Percentiles rank a stretch among this genome's conserved stretches.
phyloP scores from a whole-genome alignment of 2,888 invertebrate genomes.

The Glyphotaelius pellucidus region DNA sequence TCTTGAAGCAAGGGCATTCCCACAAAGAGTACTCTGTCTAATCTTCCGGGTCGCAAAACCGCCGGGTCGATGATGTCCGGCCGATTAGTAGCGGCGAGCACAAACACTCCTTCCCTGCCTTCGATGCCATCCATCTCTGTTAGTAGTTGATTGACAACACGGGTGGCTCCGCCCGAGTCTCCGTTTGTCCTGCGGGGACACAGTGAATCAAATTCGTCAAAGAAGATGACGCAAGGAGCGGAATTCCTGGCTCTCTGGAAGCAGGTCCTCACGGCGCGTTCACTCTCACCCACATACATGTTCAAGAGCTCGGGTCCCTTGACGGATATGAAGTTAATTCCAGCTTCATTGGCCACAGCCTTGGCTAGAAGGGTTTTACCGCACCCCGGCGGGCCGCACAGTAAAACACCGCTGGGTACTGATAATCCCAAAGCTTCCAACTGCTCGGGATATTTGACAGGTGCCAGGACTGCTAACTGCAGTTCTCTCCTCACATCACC shows the following conservation, averaged over 20 bases:
- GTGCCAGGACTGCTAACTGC: conserved; percentile 93
- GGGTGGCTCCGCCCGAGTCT: conserved; percentile 83
- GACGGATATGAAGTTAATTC: conserved; percentile 98
- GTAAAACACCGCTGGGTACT: conserved; percentile 91
- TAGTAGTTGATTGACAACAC: conserved; percentile 97
- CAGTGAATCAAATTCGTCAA: conserved; percentile 97
- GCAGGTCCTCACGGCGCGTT: conserved; percentile 96
- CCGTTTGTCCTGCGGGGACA: conserved; percentile 92
- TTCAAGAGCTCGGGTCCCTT: conserved; percentile 98
- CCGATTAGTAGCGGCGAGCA: conserved; percentile 97
- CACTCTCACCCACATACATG: conserved; percentile 99
- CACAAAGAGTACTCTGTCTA: conserved; percentile 94
- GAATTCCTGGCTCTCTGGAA: conserved; percentile 97
- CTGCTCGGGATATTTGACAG: conserved; percentile 91
- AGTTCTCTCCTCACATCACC: conserved; percentile 92
- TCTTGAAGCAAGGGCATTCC: conserved; percentile 90
- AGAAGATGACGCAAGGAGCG: conserved; percentile 98
- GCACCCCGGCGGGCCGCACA: conserved; percentile 98
- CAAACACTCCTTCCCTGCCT: conserved; percentile 92
- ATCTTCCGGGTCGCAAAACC: conserved; percentile 90
- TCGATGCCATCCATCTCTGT: conserved; percentile 99
- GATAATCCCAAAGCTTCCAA: conserved; percentile 87
- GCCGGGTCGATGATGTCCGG: conserved; percentile 98
- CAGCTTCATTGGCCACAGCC: conserved; percentile 98
- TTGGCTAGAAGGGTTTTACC: conserved; percentile 98